Percentiles rank a stretch among this genome's conserved stretches.
phyloP scores from a whole-genome alignment of 2,113 vertebrate genomes.

The Lynx canadensis region DNA sequence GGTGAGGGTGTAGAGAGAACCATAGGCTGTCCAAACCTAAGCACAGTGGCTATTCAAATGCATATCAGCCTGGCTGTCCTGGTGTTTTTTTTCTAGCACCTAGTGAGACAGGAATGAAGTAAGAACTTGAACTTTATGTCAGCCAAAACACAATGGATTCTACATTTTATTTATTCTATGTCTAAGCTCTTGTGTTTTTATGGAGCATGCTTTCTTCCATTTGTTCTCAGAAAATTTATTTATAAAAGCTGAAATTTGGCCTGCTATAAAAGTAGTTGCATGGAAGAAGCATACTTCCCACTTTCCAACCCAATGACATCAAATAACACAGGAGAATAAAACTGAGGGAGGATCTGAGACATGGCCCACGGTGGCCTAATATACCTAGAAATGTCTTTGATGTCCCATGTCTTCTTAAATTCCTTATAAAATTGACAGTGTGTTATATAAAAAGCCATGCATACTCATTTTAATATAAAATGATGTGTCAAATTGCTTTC shows the following conservation, averaged over 20 bases:
- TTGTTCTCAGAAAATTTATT: conserved; percentile 5
- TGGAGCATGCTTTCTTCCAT: background rate
- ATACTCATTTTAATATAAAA: conserved; percentile 32
- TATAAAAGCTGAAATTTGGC: background rate
- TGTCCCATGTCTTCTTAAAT: background rate
- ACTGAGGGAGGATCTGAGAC: background rate
- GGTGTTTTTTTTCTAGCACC: background rate
- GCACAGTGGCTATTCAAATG: background rate
- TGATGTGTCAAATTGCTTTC: background rate
- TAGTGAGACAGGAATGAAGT: background rate
- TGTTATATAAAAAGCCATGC: background rate
- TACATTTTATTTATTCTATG: background rate
- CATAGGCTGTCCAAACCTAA: background rate
- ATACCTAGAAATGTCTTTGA: background rate
- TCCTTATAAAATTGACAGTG: background rate
- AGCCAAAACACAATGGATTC: background rate
- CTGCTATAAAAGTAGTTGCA: background rate
- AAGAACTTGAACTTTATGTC: background rate
- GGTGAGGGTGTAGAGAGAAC: background rate
- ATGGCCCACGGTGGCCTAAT: background rate
- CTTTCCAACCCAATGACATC: background rate
- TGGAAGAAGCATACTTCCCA: background rate
- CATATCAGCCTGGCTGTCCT: background rate
- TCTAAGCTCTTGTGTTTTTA: background rate
- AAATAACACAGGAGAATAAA: background rate